Evolutionary conservation across 2,888 invertebrate species (phyloP).

Genomic region (Masnerella sp.): DNA sequence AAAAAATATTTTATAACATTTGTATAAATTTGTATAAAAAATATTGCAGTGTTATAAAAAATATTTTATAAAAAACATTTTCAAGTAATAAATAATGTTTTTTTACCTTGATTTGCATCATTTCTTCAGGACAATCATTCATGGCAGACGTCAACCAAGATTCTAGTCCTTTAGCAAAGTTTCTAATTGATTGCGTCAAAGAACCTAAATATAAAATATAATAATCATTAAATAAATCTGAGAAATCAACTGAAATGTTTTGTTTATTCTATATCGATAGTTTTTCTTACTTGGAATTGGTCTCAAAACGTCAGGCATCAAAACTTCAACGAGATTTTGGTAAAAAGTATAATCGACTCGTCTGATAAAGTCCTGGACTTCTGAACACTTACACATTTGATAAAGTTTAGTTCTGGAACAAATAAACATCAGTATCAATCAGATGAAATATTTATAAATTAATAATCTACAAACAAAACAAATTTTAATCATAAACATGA

Average conservation of each 20-base stretch:
- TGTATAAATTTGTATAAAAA: too few species aligned
- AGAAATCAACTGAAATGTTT: neutral
- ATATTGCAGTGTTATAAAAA: too few species aligned
- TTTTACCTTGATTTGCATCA: conserved; percentile 86
- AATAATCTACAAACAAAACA: neutral
- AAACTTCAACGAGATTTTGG: conserved; percentile 96
- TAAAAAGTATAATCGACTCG: conserved; percentile 94
- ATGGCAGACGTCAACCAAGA: conserved; percentile 90
- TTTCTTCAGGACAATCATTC: conserved; percentile 88
- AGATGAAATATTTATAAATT: too few species aligned
- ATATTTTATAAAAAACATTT: too few species aligned
- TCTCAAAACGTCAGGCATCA: conserved; percentile 96
- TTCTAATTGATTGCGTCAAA: conserved; percentile 94
- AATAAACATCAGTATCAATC: too few species aligned
- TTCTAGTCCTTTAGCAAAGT: conserved; percentile 95
- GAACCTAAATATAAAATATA: conserved; percentile 79
- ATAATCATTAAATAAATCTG: neutral
- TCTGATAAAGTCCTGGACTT: conserved; percentile 88
- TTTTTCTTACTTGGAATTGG: conserved; percentile 91
- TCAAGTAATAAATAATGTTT: too few species aligned
- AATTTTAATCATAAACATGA: conserved; percentile 14
- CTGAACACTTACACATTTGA: conserved; percentile 83
- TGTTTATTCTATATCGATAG: too few species aligned
- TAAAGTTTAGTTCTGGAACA: conserved; percentile 82
- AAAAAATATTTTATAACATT: too few species aligned